Evolutionary conservation across 2,797 vertebrate genomes (phyloP), one percentile per base, ranked within the genome.

Genomic region (Parauchenoglanis ngamensis): DNA sequence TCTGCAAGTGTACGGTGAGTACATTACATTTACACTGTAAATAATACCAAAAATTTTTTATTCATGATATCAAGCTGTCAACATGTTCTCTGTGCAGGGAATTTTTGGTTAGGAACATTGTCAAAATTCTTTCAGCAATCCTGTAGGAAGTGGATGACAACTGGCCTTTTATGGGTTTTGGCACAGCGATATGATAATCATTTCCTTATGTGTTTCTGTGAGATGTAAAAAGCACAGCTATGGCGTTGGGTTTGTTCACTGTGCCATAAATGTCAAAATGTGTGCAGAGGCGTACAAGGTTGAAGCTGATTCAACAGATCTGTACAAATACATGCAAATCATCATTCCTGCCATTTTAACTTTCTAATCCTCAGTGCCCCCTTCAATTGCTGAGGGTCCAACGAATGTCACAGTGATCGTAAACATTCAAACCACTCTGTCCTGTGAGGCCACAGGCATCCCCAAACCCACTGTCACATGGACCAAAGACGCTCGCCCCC

Each of bases 391-490:
- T 80, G 92, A 92, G 40, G 96, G 96, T 65, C 95, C 93, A 81
- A 94, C 90, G 1, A 97, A 98, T 59, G 93, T 98, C 90, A 98
- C 98, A 0, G 95, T 97, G 65, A 97, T 93, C 0, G 96, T 99
- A 46, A 99, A 99, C 61, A 93, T 97, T 86, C 98, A 98, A 94
- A 97, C 97, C 79, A 98, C 97, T 10, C 92, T 99, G 91, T 95
- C 96, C 54, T 99, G 98, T 84, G 98, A 99, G 91, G 96, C 96
- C 84, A 93, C 96, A 0, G 98, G 98, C 78, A 97, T 98, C 75
- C 98, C 98, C 79, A 99, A 96, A 91, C 98, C 98, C 80, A 91
- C 92, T 0, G 61, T 99, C 91, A 94, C 75, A 85, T 99, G 98
- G 98, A 97, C 90, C 0, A 99, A 97, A 94, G 97, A 98, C 13